Evolutionary conservation across 2,797 vertebrate genomes (phyloP).

Genomic region (Arnoldichthys spilopterus): DNA sequence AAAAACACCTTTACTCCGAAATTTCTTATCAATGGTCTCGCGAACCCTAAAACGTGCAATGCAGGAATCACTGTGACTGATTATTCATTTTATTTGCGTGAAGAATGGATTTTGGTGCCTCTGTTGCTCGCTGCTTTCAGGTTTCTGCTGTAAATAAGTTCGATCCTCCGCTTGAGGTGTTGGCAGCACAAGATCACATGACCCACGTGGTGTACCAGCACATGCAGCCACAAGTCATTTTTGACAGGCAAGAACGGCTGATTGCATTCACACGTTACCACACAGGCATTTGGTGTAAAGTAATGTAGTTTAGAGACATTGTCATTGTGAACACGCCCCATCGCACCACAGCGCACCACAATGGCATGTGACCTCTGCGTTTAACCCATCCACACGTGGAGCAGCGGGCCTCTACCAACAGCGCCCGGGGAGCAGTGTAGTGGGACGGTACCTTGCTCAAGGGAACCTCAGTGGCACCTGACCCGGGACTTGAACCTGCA

Average conservation of each 20-base stretch:
- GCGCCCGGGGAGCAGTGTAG: no score
- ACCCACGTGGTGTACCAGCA: slow-evolving; percentile 78
- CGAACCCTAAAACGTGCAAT: neutral
- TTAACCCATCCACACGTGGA: no score
- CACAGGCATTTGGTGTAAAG: no score
- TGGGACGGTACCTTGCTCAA: no score
- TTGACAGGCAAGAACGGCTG: slow-evolving; percentile 81
- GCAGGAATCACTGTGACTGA: neutral
- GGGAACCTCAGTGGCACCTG: no score
- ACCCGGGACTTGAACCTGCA: no score
- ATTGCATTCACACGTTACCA: no score
- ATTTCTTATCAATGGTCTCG: neutral
- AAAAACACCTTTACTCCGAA: neutral
- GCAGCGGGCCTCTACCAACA: no score
- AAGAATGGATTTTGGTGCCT: neutral
- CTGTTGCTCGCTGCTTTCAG: slow-evolving; percentile 67
- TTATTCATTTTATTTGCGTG: neutral
- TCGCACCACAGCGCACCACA: no score
- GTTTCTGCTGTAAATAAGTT: slow-evolving; percentile 86
- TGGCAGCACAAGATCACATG: slow-evolving; percentile 88
- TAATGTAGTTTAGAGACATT: no score
- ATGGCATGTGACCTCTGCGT: no score
- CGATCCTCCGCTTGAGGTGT: slow-evolving; percentile 86
- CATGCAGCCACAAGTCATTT: slow-evolving; percentile 87
- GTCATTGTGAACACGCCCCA: no score